Conservation (phyloP, 2,113 vertebrate genomes). For the Zosterops pallidus region DNA sequence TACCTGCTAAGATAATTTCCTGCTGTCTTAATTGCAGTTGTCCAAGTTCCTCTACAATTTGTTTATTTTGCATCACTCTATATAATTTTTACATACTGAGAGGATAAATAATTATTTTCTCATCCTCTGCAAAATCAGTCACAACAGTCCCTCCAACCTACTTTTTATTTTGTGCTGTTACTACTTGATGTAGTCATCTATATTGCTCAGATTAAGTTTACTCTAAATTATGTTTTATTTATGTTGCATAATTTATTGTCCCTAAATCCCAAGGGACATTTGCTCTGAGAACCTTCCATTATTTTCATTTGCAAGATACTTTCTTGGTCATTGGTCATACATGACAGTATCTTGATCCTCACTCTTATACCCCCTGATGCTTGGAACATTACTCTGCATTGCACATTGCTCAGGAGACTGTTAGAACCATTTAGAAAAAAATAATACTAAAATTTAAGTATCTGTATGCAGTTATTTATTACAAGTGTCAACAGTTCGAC, state of each 20-base stretch:
- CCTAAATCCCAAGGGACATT: background rate
- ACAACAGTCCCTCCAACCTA: background rate
- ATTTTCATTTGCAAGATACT: background rate
- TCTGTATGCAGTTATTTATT: background rate
- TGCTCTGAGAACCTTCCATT: background rate
- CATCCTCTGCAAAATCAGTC: background rate
- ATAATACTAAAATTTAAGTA: background rate
- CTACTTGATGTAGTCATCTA: background rate
- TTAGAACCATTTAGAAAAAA: background rate
- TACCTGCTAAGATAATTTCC: background rate
- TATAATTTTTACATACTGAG: background rate
- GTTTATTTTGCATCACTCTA: background rate
- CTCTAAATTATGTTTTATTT: background rate
- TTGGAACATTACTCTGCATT: background rate
- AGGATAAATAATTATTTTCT: background rate
- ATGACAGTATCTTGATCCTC: background rate
- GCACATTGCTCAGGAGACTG: background rate
- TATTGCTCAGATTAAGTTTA: background rate
- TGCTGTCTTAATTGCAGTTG: background rate
- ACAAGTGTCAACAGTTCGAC: background rate
- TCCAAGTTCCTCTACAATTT: background rate
- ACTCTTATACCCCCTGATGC: rapidly evolving
- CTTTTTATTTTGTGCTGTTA: background rate
- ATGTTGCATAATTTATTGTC: background rate
- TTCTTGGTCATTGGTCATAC: rapidly evolving